Base-by-base conservation (phyloP, 2,888 invertebrate genomes). In the Cosmia trapezina region DNA sequence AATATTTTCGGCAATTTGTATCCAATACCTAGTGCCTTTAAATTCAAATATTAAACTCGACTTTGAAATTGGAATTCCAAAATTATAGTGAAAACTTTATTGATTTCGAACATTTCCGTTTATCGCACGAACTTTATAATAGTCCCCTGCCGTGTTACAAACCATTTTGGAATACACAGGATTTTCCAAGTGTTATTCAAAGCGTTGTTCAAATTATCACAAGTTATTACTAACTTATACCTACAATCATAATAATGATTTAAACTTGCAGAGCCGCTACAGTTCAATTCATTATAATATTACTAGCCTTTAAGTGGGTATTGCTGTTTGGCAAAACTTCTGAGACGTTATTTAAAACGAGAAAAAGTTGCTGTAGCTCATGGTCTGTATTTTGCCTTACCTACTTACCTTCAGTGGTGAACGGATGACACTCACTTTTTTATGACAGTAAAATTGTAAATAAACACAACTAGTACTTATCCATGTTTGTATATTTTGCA, bases 131-230 rank as follows among this genome's bases (percentile, higher is more conserved):
- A 59, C 82, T 80, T 63, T n/a, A 68, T 72, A 89, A 90, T 88
- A 83, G 78, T 14, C 59, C 73, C 86, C 67, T 85, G 79, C 65
- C 91, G 91, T 92, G 91, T 83, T 78, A 49, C 19, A 83, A 84
- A 86, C 84, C 77, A 87, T 90, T 91, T 87, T 80, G 83, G 67
- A 80, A 78, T 81, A 78, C 74, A 84, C 60, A 87, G 85, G 79
- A 86, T 83, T 88, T 86, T 83, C 82, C 75, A 86, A 87, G 87
- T 90, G 88, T 12, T 51, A 22, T 43, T 28, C 12, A 84, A 33
- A 59, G 33, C 12, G 17, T 89, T 28, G 28, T 28, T 3, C 28
- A 28, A 28, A 28, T 7, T 45, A 12, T 12, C 22, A 51, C 5
- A 37, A 22, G 17, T 12, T 22, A 53, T 49, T 14, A 37, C 22